Base-by-base conservation (phyloP, 2,113 vertebrate species). In the Rhizomys pruinosus region DNA sequence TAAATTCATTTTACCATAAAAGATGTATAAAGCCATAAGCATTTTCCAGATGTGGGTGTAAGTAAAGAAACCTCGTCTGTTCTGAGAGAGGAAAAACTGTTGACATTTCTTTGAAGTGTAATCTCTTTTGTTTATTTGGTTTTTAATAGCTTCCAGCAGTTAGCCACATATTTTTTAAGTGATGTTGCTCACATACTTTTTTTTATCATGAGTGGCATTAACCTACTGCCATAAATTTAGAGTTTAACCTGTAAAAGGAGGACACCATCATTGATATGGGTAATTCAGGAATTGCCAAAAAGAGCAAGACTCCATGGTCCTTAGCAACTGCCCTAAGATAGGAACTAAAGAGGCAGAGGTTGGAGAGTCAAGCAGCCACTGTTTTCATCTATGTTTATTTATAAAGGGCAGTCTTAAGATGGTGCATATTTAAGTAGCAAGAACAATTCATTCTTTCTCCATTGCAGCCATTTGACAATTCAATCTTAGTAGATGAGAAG, bases 61-160 rank as follows among this genome's bases (percentile, higher is more conserved):
- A 98, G 97, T 97, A 97, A 97, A 98, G 98, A 98, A 98, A 98
- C 98, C 97, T 98, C 96, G 93, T 98, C 98, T 99, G 98, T 98
- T 98, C 98, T 98, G 98, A 97, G 98, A 98, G 96, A 98, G 98
- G 97, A 98, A 98, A 98, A 98, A 98, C 97, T 98, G 98, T 98
- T 98, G 98, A 98, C 98, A 98, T 98, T 98, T 99, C 98, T 98
- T 98, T 98, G 98, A 99, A 99, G 98, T 98, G 98, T 97, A 98
- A 98, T 98, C 98, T 98, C 98, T 98, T 98, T 98, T 98, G 98
- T 99, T 99, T 98, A 98, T 98, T 98, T 98, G 97, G 98, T 93
- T 98, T 98, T 98, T 98, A 98, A 98, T 98, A 98, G 98, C 98
- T 98, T 98, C 98, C 98, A 98, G 98, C 98, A 98, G 98, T 98